phyloP scores from a whole-genome alignment of 2,113 vertebrate genomes.

The Anolis carolinensis region DNA sequence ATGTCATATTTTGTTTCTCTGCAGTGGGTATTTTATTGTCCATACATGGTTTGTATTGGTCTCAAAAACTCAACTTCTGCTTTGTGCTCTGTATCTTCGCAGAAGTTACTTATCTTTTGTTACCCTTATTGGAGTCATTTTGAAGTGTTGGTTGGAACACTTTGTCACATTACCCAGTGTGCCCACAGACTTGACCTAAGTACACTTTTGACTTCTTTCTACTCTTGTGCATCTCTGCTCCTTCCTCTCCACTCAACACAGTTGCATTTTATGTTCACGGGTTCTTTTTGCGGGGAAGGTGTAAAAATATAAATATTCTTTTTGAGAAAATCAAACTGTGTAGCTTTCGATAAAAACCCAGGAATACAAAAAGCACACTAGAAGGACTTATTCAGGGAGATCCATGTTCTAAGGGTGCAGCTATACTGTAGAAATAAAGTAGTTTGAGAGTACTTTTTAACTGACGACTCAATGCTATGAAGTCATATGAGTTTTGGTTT shows the following conservation, averaged over 20 bases:
- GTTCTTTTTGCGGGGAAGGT: background rate
- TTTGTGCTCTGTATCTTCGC: background rate
- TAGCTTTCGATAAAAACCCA: conserved; percentile 44
- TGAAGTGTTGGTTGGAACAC: background rate
- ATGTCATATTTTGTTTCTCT: background rate
- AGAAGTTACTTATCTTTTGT: background rate
- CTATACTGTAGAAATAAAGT: too few species aligned
- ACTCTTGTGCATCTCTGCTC: background rate
- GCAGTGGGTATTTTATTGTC: background rate
- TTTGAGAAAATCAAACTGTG: background rate
- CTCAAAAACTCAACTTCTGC: background rate
- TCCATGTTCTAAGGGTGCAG: background rate
- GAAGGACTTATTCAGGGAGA: background rate
- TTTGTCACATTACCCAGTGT: background rate
- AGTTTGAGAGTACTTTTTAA: too few species aligned
- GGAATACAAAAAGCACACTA: conserved; percentile 3
- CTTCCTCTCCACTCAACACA: background rate
- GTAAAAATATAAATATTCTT: background rate
- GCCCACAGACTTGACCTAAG: background rate
- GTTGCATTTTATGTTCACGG: background rate
- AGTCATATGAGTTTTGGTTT: too few species aligned
- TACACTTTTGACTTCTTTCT: background rate
- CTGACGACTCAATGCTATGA: too few species aligned
- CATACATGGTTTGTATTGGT: background rate
- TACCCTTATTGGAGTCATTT: background rate